A percentile compares a stretch with the other conserved stretches of the same genome.
phyloP scores from a whole-genome alignment of 2,113 vertebrate species.

The Oxyruncus cristatus region DNA sequence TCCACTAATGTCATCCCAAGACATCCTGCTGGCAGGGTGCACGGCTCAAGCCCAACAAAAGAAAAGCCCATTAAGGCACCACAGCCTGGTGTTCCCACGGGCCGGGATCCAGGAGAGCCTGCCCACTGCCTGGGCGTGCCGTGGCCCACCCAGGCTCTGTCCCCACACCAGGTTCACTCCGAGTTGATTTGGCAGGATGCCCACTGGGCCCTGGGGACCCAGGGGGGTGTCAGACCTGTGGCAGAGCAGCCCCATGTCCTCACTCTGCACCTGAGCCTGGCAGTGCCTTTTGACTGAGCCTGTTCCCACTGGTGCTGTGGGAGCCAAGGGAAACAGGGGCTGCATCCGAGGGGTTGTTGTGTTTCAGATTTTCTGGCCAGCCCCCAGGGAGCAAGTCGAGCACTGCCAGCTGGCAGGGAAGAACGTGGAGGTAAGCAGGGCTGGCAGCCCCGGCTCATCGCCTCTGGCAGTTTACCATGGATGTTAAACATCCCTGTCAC shows the following conservation, averaged over 20 bases:
- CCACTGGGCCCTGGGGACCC: background rate
- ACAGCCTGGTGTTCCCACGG: constrained; percentile 6
- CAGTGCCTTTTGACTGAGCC: background rate
- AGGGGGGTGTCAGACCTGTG: background rate
- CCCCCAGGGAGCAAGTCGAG: constrained; percentile 75
- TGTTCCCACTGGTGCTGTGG: accelerated
- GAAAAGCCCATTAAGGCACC: background rate
- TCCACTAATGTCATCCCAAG: background rate
- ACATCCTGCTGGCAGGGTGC: background rate
- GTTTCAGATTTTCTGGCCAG: constrained; percentile 84
- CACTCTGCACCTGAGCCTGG: accelerated
- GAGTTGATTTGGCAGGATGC: background rate
- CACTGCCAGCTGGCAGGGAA: constrained; percentile 83
- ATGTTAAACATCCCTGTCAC: background rate
- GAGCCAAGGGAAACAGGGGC: background rate
- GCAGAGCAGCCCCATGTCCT: background rate
- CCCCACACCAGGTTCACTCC: accelerated
- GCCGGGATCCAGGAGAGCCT: background rate
- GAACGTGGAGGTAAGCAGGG: constrained; percentile 72
- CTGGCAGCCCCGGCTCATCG: accelerated
- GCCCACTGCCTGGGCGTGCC: background rate
- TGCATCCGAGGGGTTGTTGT: background rate
- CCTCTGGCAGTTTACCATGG: background rate
- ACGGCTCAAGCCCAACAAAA: background rate
- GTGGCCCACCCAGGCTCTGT: background rate